Evolutionary conservation across 2,888 invertebrate species (phyloP).

Genomic region (Icerya purchasi): DNA sequence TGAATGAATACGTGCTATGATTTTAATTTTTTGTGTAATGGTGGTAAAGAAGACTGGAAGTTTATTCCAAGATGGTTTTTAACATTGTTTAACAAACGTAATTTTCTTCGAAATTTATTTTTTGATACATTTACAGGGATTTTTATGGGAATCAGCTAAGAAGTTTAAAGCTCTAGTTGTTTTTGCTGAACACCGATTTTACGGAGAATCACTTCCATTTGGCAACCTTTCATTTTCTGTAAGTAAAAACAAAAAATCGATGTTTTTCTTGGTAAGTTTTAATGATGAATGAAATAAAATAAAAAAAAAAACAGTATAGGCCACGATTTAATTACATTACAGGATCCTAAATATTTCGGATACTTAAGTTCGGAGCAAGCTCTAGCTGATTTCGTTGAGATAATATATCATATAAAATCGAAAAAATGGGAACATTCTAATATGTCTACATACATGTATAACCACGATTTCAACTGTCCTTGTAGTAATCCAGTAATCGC

Average conservation of each 20-base stretch:
- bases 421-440: not conserved
- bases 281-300: no score
- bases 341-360: slow-evolving; percentile 43
- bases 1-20: no score
- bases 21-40: no score
- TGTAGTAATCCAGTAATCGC: slow-evolving; percentile 52
- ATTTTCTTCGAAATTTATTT: no score
- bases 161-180: slow-evolving; percentile 58
- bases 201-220: slow-evolving; percentile 74
- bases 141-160: slow-evolving; percentile 77
- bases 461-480: slow-evolving; percentile 13
- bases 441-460: not conserved
- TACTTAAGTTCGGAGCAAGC: slow-evolving; percentile 80
- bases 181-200: slow-evolving; percentile 91
- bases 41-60: no score
- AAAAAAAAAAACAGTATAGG: no score
- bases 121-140: slow-evolving; percentile 38
- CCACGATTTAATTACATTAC: slow-evolving; percentile 56
- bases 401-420: slow-evolving; percentile 35
- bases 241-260: no score
- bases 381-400: slow-evolving; percentile 70
- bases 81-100: no score
- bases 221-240: slow-evolving; percentile 45
- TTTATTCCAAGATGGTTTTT: no score
- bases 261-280: no score